These are phyloP conservation scores for Dusona sp. DNA, from an alignment of 2,888 invertebrate species.

Conservation along the genomic window DNA sequence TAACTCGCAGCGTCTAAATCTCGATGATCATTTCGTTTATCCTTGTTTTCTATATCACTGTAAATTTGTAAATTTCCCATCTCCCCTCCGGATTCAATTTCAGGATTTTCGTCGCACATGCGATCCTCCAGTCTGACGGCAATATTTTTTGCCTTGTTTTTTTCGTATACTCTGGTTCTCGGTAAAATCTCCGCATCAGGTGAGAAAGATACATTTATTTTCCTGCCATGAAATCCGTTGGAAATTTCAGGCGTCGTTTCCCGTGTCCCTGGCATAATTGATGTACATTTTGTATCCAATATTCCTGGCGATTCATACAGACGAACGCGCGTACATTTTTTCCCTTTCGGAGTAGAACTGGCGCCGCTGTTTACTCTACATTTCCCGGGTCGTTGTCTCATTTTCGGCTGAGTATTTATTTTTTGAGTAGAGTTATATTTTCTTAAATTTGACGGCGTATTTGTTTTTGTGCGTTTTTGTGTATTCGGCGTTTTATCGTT, in stretches of 20 bases:
- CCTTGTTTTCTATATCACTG: conserved; percentile 23
- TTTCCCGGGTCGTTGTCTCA: conserved; percentile 10
- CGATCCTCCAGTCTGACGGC: conserved; percentile 74
- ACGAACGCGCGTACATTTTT: conserved; percentile 25
- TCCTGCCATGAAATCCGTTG: background rate
- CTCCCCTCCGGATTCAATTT: conserved; percentile 2
- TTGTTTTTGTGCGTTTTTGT: background rate
- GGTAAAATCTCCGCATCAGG: conserved; percentile 40
- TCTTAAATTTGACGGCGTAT: background rate
- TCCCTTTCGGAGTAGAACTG: conserved; percentile 66
- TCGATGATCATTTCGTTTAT: background rate
- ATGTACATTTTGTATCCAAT: background rate
- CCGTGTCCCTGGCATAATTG: background rate
- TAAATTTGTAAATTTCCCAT: conserved; percentile 5
- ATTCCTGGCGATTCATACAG: conserved; percentile 28
- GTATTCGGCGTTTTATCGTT: conserved; percentile 32
- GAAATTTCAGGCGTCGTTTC: background rate
- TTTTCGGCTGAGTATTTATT: conserved; percentile 11
- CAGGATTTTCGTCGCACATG: conserved; percentile 74
- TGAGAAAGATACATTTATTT: conserved; percentile 26
- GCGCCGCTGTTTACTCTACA: conserved; percentile 39
- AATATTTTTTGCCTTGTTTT: conserved; percentile 63
- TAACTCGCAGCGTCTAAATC: background rate
- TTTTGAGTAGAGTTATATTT: background rate
- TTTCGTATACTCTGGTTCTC: conserved; percentile 34